Base-by-base conservation (phyloP, 2,113 vertebrate species). In the Channa argus region DNA sequence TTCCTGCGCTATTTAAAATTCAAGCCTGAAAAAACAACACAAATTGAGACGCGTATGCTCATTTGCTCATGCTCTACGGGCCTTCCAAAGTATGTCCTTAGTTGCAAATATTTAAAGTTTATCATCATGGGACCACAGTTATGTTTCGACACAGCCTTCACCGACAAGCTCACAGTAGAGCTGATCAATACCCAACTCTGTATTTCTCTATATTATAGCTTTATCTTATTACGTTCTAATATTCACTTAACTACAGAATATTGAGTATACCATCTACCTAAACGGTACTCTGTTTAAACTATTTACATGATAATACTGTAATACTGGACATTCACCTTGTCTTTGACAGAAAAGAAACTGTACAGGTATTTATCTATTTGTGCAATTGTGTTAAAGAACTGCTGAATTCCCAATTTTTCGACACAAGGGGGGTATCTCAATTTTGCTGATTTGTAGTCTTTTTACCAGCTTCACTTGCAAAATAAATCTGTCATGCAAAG, bases 221-320 rank as follows among this genome's bases (percentile, higher is more conserved):
- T 56, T 73, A 12, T 65, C 65, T 79, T 82, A 71, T 78, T 83
- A 77, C 50, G 69, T 68, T 82, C 62, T 69, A 78, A 75, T 75
- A 67, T 74, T 24, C 50, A 76, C 2, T 39, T 63, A 75, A 65
- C 81, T 86, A 82, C 41, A 65, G 14, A 69, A 65, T 72, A 47
- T 5, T 44, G 61, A 86, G 60, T 65, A 70, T 15, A 63, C 62
- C 14, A 43, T 76, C 47, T 47, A 67, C 47, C 69, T 62, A 56
- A 72, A 74, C 75, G 41, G 51, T 49, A 74, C 60, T 81, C 58
- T 49, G 47, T 71, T 82, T 56, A 5, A 68, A 82, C 44, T 92
- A 90, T 91, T 83, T 88, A 89, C 84, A 91, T 39, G 44, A 64
- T 86, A 83, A 89, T 79, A 88, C 78, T 86, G 72, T 51, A 74